A percentile compares a stretch with the other conserved stretches of the same genome.
phyloP scores from a whole-genome alignment of 2,797 vertebrate genomes.

The Australoheros facetus region DNA sequence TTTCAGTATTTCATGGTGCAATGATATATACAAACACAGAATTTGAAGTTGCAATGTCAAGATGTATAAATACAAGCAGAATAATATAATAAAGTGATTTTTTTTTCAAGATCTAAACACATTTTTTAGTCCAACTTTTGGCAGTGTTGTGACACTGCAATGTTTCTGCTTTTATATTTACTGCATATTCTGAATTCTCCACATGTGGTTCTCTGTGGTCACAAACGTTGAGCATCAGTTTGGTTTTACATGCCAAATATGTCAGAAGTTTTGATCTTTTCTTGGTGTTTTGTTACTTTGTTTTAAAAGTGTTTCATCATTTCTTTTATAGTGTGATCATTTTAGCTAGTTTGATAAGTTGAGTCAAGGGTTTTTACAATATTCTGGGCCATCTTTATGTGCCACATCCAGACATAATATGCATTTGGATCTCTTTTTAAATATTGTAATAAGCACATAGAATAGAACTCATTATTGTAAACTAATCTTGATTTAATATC shows the following conservation, averaged over 20 bases:
- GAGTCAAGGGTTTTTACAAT: not conserved
- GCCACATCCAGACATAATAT: not conserved
- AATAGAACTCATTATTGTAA: constrained; percentile 7
- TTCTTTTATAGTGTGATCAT: not conserved
- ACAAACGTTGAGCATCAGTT: not conserved
- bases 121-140: not conserved
- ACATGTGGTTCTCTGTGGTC: not conserved
- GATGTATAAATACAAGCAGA: not conserved
- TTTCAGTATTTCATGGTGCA: not conserved
- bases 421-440: not conserved
- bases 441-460: not conserved
- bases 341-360: constrained; percentile 3
- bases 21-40: not conserved
- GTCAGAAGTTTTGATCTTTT: not conserved
- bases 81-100: not conserved
- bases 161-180: not conserved
- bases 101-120: not conserved
- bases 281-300: not conserved
- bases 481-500: constrained; percentile 5
- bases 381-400: not conserved
- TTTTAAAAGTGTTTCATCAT: not conserved
- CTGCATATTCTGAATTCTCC: not conserved
- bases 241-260: not conserved
- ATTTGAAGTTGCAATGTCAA: not conserved
- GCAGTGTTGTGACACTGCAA: not conserved